Evolutionary conservation across 1,140 invertebrate species (phyloP).

Genomic region (Globodera rostochiensis): DNA sequence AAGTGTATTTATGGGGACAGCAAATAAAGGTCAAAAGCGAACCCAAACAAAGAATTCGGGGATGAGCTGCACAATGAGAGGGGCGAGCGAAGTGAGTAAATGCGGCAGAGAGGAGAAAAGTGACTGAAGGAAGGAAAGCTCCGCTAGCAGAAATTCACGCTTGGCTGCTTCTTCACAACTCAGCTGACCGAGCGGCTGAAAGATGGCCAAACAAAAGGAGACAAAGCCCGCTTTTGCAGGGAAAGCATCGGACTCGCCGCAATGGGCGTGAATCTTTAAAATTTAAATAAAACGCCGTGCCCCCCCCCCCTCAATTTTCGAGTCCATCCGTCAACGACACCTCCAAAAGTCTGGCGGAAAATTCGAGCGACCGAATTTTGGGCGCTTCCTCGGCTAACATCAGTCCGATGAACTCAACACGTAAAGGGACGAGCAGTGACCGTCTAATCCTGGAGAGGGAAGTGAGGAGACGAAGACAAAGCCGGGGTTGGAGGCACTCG

Average conservation of each 20-base stretch:
- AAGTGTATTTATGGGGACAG: background rate
- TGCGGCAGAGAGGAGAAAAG: slow-evolving; percentile 10
- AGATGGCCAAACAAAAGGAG: slow-evolving; percentile 19
- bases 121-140: slow-evolving; percentile 8
- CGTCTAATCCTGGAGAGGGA: slow-evolving; percentile 1
- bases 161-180: background rate
- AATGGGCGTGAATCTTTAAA: slow-evolving; percentile 16
- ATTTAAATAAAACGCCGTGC: background rate
- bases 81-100: slow-evolving; percentile 10
- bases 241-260: background rate
- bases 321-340: background rate
- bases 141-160: slow-evolving; percentile 18
- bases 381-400: slow-evolving; percentile 13
- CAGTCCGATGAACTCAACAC: slow-evolving; percentile 6
- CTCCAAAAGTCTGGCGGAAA: slow-evolving; percentile 16
- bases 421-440: slow-evolving; percentile 12
- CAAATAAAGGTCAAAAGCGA: background rate
- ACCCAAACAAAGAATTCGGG: slow-evolving; percentile 29
- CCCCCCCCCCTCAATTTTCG: background rate
- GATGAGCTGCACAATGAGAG: slow-evolving; percentile 12
- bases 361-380: slow-evolving; percentile 11
- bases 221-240: background rate
- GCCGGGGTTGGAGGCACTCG: background rate
- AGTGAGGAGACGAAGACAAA: slow-evolving; percentile 11
- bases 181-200: slow-evolving; percentile 1